Conservation (phyloP, 2,113 vertebrate species). For the Eurystomus gularis region DNA sequence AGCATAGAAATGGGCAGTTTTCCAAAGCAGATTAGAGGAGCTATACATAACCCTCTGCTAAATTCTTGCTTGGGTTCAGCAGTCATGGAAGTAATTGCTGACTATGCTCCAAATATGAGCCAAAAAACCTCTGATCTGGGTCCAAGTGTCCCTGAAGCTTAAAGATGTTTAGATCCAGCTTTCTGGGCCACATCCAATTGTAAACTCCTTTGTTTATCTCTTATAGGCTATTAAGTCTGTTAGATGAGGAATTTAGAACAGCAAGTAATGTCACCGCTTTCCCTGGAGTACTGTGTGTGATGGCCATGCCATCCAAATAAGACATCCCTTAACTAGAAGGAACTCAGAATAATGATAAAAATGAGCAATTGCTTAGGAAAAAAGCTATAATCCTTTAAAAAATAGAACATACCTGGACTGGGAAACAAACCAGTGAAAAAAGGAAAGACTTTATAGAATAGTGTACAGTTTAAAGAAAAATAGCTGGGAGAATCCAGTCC, state of each 20-base stretch:
- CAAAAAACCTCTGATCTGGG: conserved; percentile 25
- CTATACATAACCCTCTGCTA: neutral
- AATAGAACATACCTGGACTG: neutral
- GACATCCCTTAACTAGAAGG: neutral
- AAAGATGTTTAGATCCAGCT: conserved; percentile 24
- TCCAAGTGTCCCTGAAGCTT: conserved; percentile 39
- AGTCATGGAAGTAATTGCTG: conserved; percentile 39
- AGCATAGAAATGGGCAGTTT: neutral
- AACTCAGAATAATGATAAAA: neutral
- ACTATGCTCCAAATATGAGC: conserved; percentile 12
- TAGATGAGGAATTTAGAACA: neutral
- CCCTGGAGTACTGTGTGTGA: neutral
- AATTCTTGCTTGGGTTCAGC: conserved; percentile 25
- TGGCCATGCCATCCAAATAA: neutral
- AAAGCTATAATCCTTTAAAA: neutral
- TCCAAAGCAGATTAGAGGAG: conserved; percentile 37
- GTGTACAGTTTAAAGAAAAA: neutral
- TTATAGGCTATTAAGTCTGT: neutral
- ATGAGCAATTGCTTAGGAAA: neutral
- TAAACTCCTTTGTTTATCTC: conserved; percentile 28
- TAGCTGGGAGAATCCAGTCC: neutral
- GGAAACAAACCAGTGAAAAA: neutral
- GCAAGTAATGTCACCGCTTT: neutral
- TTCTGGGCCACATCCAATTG: conserved; percentile 35
- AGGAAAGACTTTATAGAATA: neutral